A percentile compares a stretch with the other conserved stretches of the same genome.
Evolutionary conservation across 1,140 invertebrate genomes (phyloP).

Genomic region (Calephelis nemesis): DNA sequence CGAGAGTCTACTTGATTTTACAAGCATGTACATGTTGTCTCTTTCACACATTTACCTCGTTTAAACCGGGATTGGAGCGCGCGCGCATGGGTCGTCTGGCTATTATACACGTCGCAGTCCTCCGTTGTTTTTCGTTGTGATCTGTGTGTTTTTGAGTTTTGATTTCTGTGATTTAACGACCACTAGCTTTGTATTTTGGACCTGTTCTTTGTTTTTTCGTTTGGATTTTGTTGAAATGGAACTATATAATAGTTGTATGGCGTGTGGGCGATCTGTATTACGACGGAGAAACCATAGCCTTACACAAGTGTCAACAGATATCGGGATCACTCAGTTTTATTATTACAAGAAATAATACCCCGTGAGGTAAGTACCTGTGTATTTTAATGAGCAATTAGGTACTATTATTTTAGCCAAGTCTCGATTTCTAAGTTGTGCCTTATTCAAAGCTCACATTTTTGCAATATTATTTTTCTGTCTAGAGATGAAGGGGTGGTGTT

Average conservation of each 20-base stretch:
- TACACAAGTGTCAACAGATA: conserved; percentile 2
- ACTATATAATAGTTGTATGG: conserved; percentile 8
- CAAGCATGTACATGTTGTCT: not conserved
- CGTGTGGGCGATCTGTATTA: conserved; percentile 4
- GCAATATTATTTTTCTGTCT: conserved; percentile 4
- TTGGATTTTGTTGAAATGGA: conserved; percentile 5
- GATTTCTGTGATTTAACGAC: conserved; percentile 10
- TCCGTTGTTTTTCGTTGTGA: not conserved
- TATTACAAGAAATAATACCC: conserved; percentile 12
- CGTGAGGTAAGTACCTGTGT: conserved; percentile 1
- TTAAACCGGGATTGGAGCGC: not conserved
- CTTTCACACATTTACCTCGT: conserved; percentile 6
- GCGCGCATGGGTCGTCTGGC: conserved; percentile 1
- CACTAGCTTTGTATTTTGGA: conserved; percentile 5
- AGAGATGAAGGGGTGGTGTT: not conserved
- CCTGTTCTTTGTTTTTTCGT: conserved; percentile 7
- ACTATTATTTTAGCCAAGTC: not conserved
- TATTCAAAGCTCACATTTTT: not conserved
- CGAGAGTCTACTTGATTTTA: conserved; percentile 2
- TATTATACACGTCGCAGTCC: conserved; percentile 2
- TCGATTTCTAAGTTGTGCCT: not conserved
- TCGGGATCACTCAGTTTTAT: not conserved
- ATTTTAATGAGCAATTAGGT: not conserved
- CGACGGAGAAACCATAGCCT: conserved; percentile 7
- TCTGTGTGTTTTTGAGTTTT: not conserved